A percentile compares a stretch with the other conserved stretches of the same genome.
Conservation (phyloP, 2,888 invertebrate species). For the Lasioglossum morio region DNA sequence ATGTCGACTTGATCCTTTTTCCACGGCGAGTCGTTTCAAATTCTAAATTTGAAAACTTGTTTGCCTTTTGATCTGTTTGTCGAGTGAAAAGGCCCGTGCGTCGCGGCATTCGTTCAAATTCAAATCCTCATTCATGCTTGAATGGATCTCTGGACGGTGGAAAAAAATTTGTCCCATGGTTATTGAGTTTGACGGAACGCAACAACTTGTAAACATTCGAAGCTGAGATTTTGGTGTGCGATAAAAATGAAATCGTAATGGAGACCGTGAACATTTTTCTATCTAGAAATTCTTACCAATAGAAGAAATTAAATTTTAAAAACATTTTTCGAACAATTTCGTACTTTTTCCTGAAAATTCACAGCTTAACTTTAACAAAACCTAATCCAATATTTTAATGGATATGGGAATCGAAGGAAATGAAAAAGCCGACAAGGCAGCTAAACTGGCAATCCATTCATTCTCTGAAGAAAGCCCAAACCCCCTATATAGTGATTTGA, state of each 20-base stretch:
- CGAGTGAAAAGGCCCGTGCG: not conserved
- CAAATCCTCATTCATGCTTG: not conserved
- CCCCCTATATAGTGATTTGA: too few species aligned
- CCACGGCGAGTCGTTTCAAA: not conserved
- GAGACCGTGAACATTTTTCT: constrained; percentile 48
- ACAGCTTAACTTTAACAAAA: too few species aligned
- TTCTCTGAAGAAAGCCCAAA: too few species aligned
- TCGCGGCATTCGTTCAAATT: not conserved
- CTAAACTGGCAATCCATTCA: too few species aligned
- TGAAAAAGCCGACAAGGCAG: too few species aligned
- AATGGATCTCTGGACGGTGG: not conserved
- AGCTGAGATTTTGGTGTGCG: constrained; percentile 71
- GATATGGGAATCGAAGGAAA: too few species aligned
- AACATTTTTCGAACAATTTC: too few species aligned
- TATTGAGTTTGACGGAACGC: constrained; percentile 44
- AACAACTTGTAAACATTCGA: constrained; percentile 58
- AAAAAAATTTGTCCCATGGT: constrained; percentile 18
- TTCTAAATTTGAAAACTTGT: constrained; percentile 5
- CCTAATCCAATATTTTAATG: too few species aligned
- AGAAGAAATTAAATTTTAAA: not conserved
- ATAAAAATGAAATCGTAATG: constrained; percentile 74
- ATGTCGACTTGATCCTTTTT: not conserved
- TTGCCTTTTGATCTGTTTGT: not conserved
- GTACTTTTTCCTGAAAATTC: too few species aligned
- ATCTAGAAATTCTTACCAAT: not conserved